Conservation (phyloP, 2,888 invertebrate genomes). For the Mylabris sibirica region DNA sequence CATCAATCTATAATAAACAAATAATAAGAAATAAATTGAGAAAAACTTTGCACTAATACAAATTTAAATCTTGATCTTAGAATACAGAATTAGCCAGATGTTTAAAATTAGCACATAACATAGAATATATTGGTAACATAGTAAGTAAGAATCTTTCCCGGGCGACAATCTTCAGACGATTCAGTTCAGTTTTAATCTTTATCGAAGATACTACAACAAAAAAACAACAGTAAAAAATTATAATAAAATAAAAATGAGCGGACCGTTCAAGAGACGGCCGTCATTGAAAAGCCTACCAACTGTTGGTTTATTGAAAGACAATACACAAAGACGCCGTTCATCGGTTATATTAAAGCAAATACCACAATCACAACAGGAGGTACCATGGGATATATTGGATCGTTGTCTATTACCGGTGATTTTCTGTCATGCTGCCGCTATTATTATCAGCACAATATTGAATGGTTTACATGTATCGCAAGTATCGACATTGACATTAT, state of each 20-base stretch:
- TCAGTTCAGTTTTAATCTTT: conserved; percentile 23
- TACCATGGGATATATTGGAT: conserved; percentile 75
- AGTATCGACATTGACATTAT: conserved; percentile 79
- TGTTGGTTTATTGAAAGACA: conserved; percentile 60
- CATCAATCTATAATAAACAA: background rate
- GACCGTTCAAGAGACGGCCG: conserved; percentile 59
- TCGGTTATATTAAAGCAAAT: conserved; percentile 63
- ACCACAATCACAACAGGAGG: conserved; percentile 66
- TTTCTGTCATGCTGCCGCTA: conserved; percentile 82
- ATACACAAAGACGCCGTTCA: conserved; percentile 55
- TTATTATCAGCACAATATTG: conserved; percentile 75
- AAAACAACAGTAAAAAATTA: background rate
- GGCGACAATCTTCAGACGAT: background rate
- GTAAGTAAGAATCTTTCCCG: background rate
- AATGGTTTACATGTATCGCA: conserved; percentile 77
- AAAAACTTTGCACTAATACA: background rate
- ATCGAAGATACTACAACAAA: conserved; percentile 22
- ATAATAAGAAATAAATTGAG: background rate
- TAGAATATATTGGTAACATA: background rate
- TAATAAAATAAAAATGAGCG: conserved; percentile 52
- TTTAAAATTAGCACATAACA: conserved; percentile 13
- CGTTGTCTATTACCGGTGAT: conserved; percentile 79
- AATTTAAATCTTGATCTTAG: conserved; percentile 4
- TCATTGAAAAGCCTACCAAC: conserved; percentile 57
- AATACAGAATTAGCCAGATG: background rate